phyloP scores from a whole-genome alignment of 2,113 vertebrate genomes.

The Oncorhynchus masou region DNA sequence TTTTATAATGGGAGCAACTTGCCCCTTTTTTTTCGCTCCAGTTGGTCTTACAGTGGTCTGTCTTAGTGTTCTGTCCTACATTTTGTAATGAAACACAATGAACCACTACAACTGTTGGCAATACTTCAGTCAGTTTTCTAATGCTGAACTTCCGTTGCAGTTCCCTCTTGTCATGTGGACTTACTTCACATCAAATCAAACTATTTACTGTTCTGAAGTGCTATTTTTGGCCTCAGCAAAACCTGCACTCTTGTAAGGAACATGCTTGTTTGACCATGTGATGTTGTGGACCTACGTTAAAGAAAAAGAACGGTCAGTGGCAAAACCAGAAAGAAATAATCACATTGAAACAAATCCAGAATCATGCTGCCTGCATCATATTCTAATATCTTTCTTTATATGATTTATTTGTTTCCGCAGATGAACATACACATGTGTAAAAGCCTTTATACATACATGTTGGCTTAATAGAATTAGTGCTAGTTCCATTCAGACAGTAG shows the following conservation, averaged over 20 bases:
- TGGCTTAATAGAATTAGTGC: conserved; percentile 63
- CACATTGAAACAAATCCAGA: conserved; percentile 36
- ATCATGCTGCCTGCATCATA: conserved; percentile 54
- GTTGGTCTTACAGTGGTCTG: conserved; percentile 27
- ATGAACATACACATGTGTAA: conserved; percentile 58
- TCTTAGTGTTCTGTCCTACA: conserved; percentile 45
- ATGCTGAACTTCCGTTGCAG: conserved; percentile 55
- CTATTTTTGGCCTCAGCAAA: conserved; percentile 39
- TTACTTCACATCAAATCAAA: conserved; percentile 54
- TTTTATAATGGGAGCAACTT: conserved; percentile 80
- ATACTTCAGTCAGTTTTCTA: conserved; percentile 58
- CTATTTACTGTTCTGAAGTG: conserved; percentile 68
- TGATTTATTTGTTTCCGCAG: conserved; percentile 36
- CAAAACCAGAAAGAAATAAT: conserved; percentile 29
- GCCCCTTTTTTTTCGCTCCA: conserved; percentile 31
- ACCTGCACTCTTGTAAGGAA: conserved; percentile 32
- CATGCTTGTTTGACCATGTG: conserved; percentile 23
- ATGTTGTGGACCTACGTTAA: conserved; percentile 19
- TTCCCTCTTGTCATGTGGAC: conserved; percentile 46
- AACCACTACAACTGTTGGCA: conserved; percentile 69
- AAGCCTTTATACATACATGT: conserved; percentile 57
- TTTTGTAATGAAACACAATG: conserved; percentile 52
- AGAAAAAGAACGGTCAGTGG: conserved; percentile 33
- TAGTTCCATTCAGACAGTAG: conserved; percentile 66
- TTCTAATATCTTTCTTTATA: conserved; percentile 13